These are phyloP conservation scores for Pseudoatta argentina DNA, from an alignment of 1,140 invertebrate species.

Conservation along the genomic window DNA sequence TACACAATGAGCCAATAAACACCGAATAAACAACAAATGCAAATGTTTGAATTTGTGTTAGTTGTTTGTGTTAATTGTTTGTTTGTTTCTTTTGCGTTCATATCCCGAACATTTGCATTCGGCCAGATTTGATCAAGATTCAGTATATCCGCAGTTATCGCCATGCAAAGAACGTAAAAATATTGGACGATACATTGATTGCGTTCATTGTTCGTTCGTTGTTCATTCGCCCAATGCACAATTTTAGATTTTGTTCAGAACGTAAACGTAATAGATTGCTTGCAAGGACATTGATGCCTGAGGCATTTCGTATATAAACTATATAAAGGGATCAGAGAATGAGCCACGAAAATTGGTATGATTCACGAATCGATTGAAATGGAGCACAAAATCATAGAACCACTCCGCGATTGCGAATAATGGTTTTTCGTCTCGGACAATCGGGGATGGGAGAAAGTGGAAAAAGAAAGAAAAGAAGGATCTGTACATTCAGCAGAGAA, in stretches of 20 bases:
- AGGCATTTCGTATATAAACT: conserved; percentile 1
- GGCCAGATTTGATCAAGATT: no score
- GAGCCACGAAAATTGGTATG: conserved; percentile 45
- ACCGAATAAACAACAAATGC: no score
- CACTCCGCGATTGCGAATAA: conserved; percentile 67
- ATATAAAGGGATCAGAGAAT: not conserved
- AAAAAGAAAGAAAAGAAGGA: conserved; percentile 4
- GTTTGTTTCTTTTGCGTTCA: no score
- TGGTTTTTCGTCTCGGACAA: conserved; percentile 45
- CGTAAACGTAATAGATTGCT: not conserved
- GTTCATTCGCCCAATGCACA: no score
- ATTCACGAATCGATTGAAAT: conserved; percentile 68
- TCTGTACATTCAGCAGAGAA: conserved; percentile 62
- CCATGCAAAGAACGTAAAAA: no score
- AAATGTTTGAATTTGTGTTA: no score
- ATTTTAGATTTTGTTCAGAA: conserved; percentile 2
- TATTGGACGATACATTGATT: no score
- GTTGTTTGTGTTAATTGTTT: no score
- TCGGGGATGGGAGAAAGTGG: not conserved
- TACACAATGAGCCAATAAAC: no score
- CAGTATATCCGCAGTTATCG: no score
- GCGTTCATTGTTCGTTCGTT: no score
- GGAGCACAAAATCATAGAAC: conserved; percentile 77
- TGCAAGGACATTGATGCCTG: not conserved
- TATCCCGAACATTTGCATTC: no score